Conservation (phyloP, 2,888 invertebrate species). For the Phortica magna region DNA sequence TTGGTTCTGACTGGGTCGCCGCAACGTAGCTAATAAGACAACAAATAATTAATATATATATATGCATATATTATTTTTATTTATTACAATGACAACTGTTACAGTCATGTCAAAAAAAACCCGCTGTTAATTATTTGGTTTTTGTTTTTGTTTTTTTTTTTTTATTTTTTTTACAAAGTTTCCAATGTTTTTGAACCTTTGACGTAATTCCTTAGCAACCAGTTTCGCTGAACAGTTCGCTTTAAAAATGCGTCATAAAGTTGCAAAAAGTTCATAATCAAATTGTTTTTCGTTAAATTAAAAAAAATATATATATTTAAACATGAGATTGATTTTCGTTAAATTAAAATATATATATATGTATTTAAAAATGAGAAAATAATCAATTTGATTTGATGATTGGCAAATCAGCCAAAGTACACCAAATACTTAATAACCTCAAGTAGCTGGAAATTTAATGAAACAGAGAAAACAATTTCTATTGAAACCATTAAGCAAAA, state of each 20-base stretch:
- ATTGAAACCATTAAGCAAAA: no score
- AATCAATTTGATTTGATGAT: no score
- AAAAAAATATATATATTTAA: no score
- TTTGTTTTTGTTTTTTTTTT: not conserved
- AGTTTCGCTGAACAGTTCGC: conserved; percentile 4
- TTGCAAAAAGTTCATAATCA: not conserved
- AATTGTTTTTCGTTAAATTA: no score
- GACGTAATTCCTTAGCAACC: conserved; percentile 9
- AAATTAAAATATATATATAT: no score
- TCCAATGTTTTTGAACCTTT: conserved; percentile 24
- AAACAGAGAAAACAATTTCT: no score
- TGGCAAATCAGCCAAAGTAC: no score
- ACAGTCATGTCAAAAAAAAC: not conserved
- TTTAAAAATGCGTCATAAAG: not conserved
- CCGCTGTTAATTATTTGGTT: not conserved
- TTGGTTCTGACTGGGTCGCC: conserved; percentile 85
- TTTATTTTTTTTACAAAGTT: conserved; percentile 5
- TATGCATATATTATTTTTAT: conserved; percentile 41
- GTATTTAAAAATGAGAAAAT: no score
- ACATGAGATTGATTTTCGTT: no score
- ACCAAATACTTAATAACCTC: no score
- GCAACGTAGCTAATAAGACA: conserved; percentile 77
- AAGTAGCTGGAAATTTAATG: no score
- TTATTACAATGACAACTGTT: conserved; percentile 34
- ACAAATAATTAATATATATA: conserved; percentile 26